Percentiles rank a stretch among this genome's conserved stretches.
phyloP scores from a whole-genome alignment of 30 jellyfish, hydroid and myxozoan genomes.

The Pelagia noctiluca region DNA sequence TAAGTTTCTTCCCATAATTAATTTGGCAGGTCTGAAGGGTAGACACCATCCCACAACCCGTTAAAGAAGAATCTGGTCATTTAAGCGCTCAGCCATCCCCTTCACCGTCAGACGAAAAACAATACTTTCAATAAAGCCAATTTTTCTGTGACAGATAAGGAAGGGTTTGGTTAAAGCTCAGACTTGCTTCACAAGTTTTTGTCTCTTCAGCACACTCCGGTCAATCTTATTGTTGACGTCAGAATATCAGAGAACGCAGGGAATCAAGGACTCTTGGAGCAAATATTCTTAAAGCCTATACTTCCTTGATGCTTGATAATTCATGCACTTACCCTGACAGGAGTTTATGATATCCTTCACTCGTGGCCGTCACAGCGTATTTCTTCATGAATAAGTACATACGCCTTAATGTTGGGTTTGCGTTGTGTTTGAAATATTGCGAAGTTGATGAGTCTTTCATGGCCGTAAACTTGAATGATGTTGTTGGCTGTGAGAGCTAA shows the following conservation, averaged over 20 bases:
- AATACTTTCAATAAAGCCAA: too few relatives aligned
- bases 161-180: too few relatives aligned
- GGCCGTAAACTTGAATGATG: slow-evolving; percentile 56
- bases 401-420: slow-evolving; percentile 1
- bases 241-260: not conserved
- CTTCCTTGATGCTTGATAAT: too few relatives aligned
- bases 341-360: slow-evolving; percentile 7
- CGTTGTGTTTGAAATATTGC: slow-evolving; percentile 33
- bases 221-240: not conserved
- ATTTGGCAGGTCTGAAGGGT: too few relatives aligned
- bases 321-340: not conserved
- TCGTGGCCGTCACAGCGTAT: slow-evolving; percentile 10
- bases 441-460: slow-evolving; percentile 25
- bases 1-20: too few relatives aligned
- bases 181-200: not conserved
- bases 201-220: not conserved
- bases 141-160: too few relatives aligned
- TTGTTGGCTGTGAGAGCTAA: slow-evolving; percentile 66
- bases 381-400: slow-evolving; percentile 62
- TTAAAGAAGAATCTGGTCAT: too few relatives aligned
- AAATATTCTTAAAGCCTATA: too few relatives aligned
- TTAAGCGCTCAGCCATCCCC: too few relatives aligned
- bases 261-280: not conserved
- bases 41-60: too few relatives aligned
- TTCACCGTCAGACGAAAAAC: too few relatives aligned